phyloP scores from a whole-genome alignment of 2,113 vertebrate species.

The Thoracochromis brauschi region DNA sequence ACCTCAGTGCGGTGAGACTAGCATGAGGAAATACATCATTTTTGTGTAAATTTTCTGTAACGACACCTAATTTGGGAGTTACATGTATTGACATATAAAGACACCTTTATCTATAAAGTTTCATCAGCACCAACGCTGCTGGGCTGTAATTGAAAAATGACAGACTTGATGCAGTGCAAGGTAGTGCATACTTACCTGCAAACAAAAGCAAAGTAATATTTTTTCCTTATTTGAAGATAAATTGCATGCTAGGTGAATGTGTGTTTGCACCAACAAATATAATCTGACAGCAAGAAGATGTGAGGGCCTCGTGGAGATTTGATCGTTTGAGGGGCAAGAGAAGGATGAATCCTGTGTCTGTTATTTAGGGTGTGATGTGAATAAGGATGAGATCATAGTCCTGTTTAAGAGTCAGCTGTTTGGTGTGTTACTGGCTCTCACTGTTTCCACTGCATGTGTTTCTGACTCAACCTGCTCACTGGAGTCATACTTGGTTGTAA shows the following conservation, averaged over 20 bases:
- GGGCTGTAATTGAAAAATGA: not conserved
- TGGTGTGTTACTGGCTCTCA: not conserved
- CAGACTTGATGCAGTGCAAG: rapidly evolving
- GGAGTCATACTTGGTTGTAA: not conserved
- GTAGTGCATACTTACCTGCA: not conserved
- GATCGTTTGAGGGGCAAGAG: not conserved
- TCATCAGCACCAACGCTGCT: rapidly evolving
- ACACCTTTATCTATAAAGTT: not conserved
- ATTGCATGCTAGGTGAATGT: not conserved
- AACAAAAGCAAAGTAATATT: rapidly evolving
- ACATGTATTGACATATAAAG: rapidly evolving
- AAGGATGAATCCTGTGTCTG: not conserved
- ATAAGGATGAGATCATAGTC: slow-evolving; percentile 29
- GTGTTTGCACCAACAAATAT: not conserved
- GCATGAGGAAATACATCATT: rapidly evolving
- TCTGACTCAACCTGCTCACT: slow-evolving; percentile 20
- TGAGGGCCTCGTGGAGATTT: rapidly evolving
- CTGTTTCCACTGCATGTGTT: not conserved
- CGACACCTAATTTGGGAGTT: not conserved
- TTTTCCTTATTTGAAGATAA: not conserved
- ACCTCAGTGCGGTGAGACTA: rapidly evolving
- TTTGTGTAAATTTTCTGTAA: not conserved
- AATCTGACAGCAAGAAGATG: not conserved
- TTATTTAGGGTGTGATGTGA: not conserved
- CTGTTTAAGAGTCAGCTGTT: slow-evolving; percentile 26